These are phyloP conservation scores for Molossus alvarezi DNA, from an alignment of 2,797 vertebrate species.

Conservation along the genomic window DNA sequence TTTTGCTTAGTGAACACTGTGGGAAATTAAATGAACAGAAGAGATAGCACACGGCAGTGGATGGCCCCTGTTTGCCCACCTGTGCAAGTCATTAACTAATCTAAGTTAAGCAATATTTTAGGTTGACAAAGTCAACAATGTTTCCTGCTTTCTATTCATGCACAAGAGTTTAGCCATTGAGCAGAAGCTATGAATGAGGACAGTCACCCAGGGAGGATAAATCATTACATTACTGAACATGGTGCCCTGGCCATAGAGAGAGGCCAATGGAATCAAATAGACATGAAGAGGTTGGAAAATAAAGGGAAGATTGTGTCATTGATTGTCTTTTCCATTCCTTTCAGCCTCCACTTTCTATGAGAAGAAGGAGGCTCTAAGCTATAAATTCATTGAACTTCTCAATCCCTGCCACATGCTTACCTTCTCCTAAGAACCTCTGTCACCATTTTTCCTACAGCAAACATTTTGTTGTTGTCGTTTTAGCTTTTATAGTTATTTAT, in stretches of 20 bases:
- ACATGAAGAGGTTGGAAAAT: background rate
- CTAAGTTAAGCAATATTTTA: background rate
- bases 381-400: background rate
- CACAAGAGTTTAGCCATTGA: background rate
- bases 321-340: background rate
- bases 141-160: background rate
- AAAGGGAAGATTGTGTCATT: accelerated
- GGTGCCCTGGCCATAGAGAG: too few relatives aligned
- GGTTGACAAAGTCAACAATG: background rate
- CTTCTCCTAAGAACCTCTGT: background rate
- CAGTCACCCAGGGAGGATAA: background rate
- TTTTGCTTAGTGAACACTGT: background rate
- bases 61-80: background rate
- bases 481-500: accelerated
- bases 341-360: background rate
- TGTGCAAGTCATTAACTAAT: background rate
- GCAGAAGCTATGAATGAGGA: background rate
- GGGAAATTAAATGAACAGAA: background rate
- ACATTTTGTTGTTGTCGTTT: too few relatives aligned
- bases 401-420: background rate
- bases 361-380: background rate
- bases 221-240: too few relatives aligned
- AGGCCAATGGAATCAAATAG: background rate
- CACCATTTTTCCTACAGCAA: background rate
- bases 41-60: background rate